Evolutionary conservation across 2,888 invertebrate genomes (phyloP), one percentile per base, ranked within the genome.

Genomic region (Andrena bucephala): DNA sequence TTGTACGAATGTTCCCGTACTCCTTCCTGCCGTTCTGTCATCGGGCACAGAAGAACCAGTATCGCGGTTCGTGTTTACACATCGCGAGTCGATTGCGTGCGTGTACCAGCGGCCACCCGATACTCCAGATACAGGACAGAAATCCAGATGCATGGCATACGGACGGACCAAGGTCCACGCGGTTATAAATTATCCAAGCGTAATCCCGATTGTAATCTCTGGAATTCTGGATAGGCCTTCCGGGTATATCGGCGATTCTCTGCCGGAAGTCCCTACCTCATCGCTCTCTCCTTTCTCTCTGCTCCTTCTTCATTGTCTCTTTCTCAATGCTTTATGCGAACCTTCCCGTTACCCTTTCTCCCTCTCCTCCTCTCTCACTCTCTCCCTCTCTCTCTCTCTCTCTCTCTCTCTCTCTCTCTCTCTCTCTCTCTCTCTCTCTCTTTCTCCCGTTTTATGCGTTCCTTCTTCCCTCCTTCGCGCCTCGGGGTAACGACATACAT

Each of bases 401-500:
- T 20, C 10, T 0, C 0, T 24, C 13, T 27, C 24, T 57, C 57
- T 20, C 20, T 24, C 36, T 24, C 31, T 13, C 13, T n/a, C 59
- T 54, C 27, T 6, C 59, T 8, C 27, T 73, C 48, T 73, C 57
- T 54, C 27, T 6, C 63, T 8, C 24, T 20, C 2, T 0, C 0
- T 24, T 27, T 27, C 24, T 57, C 57, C 13, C 57, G 24, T 24
- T 27, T 27, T 57, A 27, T 8, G 57, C 24, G 57, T 24, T 24
- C 72, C 50, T 50, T 29, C 67, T 27, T 65, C 65, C 60, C 62
- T 52, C 68, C 71, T 75, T 74, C 29, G 27, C 60, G 81, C 85
- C 81, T 68, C 77, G 59, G 77, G 84, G 83, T 87, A 86, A 87
- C 83, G 85, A 86, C 86, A 82, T 77, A 80, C 79, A 83, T 81